A percentile compares a stretch with the other conserved stretches of the same genome.
Evolutionary conservation across 2,113 vertebrate genomes (phyloP).

Genomic region (Nettapus auritus): DNA sequence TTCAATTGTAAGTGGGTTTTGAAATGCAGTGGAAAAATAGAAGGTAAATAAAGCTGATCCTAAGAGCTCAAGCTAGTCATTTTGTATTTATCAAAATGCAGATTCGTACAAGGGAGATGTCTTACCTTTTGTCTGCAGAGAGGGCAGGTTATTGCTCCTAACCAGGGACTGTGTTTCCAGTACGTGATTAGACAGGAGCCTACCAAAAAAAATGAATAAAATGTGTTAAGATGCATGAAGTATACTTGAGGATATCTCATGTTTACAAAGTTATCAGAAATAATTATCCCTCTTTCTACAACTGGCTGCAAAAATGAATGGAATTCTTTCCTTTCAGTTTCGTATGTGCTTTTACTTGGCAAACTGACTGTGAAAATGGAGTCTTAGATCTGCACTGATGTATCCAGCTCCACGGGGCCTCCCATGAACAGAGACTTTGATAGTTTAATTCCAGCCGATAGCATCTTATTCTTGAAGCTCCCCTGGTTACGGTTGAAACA

Average conservation of each 20-base stretch:
- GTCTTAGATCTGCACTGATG: background rate
- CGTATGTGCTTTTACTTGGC: background rate
- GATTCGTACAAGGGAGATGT: background rate
- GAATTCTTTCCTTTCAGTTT: background rate
- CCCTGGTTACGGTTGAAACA: background rate
- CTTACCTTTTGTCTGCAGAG: constrained; percentile 87
- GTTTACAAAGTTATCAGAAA: background rate
- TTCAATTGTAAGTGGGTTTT: background rate
- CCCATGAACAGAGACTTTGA: background rate
- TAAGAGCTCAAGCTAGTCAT: background rate
- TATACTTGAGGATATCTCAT: background rate
- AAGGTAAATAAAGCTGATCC: background rate
- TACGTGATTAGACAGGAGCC: constrained; percentile 83
- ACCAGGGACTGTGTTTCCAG: constrained; percentile 85
- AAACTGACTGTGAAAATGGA: background rate
- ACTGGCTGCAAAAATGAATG: background rate
- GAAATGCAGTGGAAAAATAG: constrained; percentile 6
- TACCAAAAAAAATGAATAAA: constrained; percentile 24
- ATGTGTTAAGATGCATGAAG: background rate
- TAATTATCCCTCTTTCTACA: background rate
- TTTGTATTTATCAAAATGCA: background rate
- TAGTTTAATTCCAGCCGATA: background rate
- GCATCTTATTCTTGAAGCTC: background rate
- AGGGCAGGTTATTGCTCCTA: constrained; percentile 84
- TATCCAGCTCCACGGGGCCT: background rate